A percentile compares a stretch with the other conserved stretches of the same genome.
Evolutionary conservation across 1,140 invertebrate genomes (phyloP).

Genomic region (Lepeophtheirus salmonis): DNA sequence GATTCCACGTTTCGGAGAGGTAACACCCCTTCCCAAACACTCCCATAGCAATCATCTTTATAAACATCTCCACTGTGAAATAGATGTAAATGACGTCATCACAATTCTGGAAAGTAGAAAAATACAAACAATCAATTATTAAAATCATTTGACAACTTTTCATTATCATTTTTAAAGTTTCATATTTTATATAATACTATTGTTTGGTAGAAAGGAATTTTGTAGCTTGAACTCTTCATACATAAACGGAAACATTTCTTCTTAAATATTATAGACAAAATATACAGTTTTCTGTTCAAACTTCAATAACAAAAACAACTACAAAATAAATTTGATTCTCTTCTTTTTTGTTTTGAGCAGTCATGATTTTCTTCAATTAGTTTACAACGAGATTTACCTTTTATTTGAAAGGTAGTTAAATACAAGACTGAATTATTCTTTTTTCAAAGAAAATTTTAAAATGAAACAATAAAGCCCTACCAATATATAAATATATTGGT

Average conservation of each 20-base stretch:
- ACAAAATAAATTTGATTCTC: no score
- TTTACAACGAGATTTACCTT: no score
- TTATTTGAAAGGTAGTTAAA: no score
- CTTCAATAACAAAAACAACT: no score
- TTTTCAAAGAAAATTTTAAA: no score
- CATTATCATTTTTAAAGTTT: not conserved
- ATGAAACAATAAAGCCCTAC: no score
- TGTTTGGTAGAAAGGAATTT: not conserved
- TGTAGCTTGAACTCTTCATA: not conserved
- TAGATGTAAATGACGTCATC: slow-evolving; percentile 97
- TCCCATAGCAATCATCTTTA: slow-evolving; percentile 99
- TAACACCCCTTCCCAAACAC: slow-evolving; percentile 82
- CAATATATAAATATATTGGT: no score
- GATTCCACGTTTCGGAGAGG: slow-evolving; percentile 92
- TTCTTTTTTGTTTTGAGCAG: no score
- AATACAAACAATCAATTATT: not conserved
- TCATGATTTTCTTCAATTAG: no score
- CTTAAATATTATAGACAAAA: not conserved
- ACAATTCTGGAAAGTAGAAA: slow-evolving; percentile 50
- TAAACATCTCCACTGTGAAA: slow-evolving; percentile 85
- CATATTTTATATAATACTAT: not conserved
- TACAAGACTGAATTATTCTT: no score
- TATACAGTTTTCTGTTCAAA: not conserved
- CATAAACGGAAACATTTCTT: not conserved
- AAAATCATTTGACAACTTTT: not conserved